phyloP scores from a whole-genome alignment of 2,113 vertebrate genomes.

The Caracal caracal region DNA sequence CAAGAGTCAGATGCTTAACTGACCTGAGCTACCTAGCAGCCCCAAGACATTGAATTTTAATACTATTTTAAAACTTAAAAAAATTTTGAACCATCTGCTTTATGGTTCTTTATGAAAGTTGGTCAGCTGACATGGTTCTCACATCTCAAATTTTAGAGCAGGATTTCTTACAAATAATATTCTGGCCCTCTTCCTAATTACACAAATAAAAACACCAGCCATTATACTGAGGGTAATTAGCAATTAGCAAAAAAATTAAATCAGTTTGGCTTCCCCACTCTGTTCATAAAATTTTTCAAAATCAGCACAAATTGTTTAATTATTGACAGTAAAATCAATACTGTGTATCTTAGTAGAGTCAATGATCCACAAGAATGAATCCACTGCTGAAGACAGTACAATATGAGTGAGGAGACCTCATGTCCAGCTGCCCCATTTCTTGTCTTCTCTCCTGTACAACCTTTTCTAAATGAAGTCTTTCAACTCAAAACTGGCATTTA shows the following conservation, averaged over 20 bases:
- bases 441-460: background rate
- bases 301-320: constrained; percentile 21
- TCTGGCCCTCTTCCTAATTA: constrained; percentile 40
- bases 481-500: background rate
- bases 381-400: background rate
- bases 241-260: constrained; percentile 47
- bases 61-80: background rate
- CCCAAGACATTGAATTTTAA: background rate
- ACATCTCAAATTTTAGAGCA: background rate
- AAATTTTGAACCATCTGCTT: background rate
- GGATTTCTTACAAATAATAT: background rate
- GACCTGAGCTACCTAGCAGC: too few relatives aligned
- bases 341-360: background rate
- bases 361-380: background rate
- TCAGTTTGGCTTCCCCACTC: constrained; percentile 30
- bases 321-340: background rate
- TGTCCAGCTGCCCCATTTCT: background rate
- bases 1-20: too few relatives aligned
- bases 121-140: background rate
- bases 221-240: constrained; percentile 1
- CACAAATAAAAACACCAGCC: background rate
- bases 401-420: background rate
- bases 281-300: constrained; percentile 55
- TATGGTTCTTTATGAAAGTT: background rate
- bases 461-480: background rate